phyloP scores from a whole-genome alignment of 2,113 vertebrate genomes.

The Neolamprologus hecqui region DNA sequence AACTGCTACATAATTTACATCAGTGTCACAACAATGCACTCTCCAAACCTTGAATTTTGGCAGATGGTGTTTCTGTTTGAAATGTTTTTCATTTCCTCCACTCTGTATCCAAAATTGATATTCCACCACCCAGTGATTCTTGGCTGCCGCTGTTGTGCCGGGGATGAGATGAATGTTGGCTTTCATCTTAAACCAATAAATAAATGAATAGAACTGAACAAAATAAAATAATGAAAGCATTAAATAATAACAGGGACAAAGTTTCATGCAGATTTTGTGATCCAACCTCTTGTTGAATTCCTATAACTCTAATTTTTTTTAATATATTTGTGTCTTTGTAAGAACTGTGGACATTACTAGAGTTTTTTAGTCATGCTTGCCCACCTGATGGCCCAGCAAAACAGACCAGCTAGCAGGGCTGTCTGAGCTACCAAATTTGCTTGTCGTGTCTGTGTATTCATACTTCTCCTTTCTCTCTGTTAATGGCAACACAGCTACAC shows the following conservation, averaged over 20 bases:
- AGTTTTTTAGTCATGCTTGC: neutral
- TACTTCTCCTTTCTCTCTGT: neutral
- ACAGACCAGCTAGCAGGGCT: neutral
- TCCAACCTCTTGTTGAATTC: neutral
- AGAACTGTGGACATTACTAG: neutral
- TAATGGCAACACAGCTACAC: neutral
- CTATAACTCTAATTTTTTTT: rapidly evolving
- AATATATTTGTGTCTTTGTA: neutral
- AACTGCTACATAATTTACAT: constrained; percentile 17
- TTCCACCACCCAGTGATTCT: neutral
- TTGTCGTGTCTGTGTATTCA: neutral
- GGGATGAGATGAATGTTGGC: neutral
- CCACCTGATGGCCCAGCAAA: neutral
- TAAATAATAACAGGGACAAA: neutral
- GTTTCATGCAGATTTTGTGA: neutral
- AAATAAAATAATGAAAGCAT: neutral
- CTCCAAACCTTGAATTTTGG: constrained; percentile 3
- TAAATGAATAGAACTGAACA: neutral
- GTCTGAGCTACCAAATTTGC: neutral
- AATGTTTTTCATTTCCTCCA: constrained; percentile 9
- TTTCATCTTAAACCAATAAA: constrained; percentile 2
- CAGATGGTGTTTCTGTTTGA: constrained; percentile 18
- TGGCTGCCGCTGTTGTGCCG: neutral
- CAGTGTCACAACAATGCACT: constrained; percentile 13
- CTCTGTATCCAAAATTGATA: neutral